phyloP scores from a whole-genome alignment of 2,797 vertebrate species.

The Rhabdomys pumilio region DNA sequence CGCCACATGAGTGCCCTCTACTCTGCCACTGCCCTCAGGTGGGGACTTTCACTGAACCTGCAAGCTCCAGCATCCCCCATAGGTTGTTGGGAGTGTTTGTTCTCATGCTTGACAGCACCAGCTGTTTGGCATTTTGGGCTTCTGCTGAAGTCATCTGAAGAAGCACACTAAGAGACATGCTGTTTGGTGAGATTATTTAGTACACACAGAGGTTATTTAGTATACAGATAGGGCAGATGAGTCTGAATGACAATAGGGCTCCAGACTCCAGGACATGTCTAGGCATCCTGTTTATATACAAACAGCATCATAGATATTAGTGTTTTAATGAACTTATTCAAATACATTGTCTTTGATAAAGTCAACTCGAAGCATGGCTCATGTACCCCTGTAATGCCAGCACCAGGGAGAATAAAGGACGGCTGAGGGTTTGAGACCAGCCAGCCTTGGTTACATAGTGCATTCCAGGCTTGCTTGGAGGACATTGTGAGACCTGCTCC shows the following conservation, averaged over 20 bases:
- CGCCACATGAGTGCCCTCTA: not conserved
- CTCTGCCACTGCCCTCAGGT: not conserved
- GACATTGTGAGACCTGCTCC: not conserved
- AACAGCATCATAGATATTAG: not conserved
- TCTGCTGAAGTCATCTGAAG: slow-evolving; percentile 51
- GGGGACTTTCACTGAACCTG: not conserved
- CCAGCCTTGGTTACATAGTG: not conserved
- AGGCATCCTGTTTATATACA: not conserved
- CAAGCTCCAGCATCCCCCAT: not conserved
- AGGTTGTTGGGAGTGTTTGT: slow-evolving; percentile 36
- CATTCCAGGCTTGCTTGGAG: not conserved
- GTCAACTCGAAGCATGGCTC: not conserved
- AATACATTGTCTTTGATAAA: slow-evolving; percentile 2
- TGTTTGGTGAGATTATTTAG: slow-evolving; percentile 22
- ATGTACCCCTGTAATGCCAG: not conserved
- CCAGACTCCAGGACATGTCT: not conserved
- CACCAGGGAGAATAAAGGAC: not conserved
- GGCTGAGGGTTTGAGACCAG: not conserved
- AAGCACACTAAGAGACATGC: slow-evolving; percentile 32
- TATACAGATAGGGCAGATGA: not conserved
- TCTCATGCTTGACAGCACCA: slow-evolving; percentile 15
- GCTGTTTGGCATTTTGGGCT: not conserved
- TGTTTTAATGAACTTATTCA: slow-evolving; percentile 7
- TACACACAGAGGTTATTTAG: not conserved
- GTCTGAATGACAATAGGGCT: not conserved